These are phyloP conservation scores for Trochalopteron elliotii DNA, from an alignment of 2,113 vertebrate genomes.

Conservation along the genomic window DNA sequence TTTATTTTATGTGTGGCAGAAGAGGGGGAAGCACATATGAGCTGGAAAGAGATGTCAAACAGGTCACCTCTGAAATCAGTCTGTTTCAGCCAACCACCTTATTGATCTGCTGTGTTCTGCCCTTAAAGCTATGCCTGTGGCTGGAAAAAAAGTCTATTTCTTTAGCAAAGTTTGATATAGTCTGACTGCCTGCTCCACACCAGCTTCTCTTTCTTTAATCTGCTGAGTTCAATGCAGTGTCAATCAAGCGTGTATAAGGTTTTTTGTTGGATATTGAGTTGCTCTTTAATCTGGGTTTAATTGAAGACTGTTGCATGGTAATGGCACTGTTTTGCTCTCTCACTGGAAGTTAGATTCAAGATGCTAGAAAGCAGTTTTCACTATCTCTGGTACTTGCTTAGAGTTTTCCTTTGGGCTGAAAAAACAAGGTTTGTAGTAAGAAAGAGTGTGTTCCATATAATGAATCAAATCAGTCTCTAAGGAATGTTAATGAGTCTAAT, in stretches of 20 bases:
- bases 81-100: neutral
- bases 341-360: neutral
- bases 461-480: constrained; percentile 55
- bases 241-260: neutral
- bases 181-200: neutral
- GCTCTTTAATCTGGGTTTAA: neutral
- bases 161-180: neutral
- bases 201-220: neutral
- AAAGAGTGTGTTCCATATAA: neutral
- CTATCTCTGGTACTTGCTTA: neutral
- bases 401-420: constrained; percentile 19
- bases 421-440: neutral
- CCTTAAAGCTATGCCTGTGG: neutral
- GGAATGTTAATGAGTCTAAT: constrained; percentile 69
- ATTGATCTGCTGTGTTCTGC: neutral
- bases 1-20: neutral
- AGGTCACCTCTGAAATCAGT: neutral
- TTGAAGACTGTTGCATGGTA: neutral
- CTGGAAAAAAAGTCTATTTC: neutral
- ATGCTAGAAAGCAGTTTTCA: neutral
- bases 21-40: neutral
- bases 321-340: neutral
- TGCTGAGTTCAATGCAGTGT: neutral
- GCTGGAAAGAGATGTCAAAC: neutral
- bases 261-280: neutral